Evolutionary conservation across 2,797 vertebrate genomes (phyloP), one percentile per base, ranked within the genome.

Genomic region (Anguilla pacifica): DNA sequence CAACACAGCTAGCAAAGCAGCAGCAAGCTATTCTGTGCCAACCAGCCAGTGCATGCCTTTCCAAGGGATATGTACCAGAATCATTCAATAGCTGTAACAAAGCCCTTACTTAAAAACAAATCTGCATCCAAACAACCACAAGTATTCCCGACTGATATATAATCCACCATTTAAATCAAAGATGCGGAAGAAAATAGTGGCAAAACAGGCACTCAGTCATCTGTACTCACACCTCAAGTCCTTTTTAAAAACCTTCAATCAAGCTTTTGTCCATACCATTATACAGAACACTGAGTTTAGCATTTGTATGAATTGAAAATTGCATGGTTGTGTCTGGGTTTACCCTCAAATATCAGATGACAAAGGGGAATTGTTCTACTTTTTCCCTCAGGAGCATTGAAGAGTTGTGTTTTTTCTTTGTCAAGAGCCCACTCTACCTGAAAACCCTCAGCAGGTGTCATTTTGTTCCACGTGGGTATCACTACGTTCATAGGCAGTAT

Each of bases 81-180:
- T 39, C 70, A 74, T 25, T 22, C 77, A 81, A 81, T 43, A 79
- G 74, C 74, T 43, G 17, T 79, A 46, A 46, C 70, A 74, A 74
- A 74, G 70, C 70, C 70, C 70, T 79, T 79, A 46, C 35, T 17
- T 79, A 81, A 46, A 81, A 22, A 15, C 77, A 81, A 81, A 81
- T 49, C 6, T 17, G 6, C 43, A 81, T 81, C 43, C 43, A 46
- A 46, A 49, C 39, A 22, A 81, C 15, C 39, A 6, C 17, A 81
- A 81, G 43, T 7, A 46, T 81, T 81, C 72, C 11, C 22, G 77
- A 22, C 11, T 15, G 15, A 81, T 25, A 46, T 81, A 43, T 81
- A 81, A 81, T 81, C 77, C 19, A 9, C 19, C 15, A 43, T 49
- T 46, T 81, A 13, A 81, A 35, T 77, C 28, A 11, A 77, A 77